These are phyloP conservation scores for Heterodera filipjevi DNA, from an alignment of 2,888 invertebrate genomes.

Conservation along the genomic window DNA sequence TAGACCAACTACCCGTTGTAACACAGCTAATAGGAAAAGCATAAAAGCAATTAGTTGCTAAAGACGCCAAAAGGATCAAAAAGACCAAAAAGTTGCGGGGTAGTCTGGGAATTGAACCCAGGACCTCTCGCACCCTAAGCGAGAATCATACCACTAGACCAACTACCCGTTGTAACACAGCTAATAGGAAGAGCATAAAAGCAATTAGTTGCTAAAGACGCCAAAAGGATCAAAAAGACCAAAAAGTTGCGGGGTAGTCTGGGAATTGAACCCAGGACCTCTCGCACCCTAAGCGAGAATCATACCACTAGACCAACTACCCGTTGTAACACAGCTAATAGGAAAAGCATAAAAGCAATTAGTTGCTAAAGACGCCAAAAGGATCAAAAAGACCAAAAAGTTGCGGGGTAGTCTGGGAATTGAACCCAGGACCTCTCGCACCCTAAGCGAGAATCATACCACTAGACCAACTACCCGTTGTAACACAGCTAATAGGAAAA, in stretches of 20 bases:
- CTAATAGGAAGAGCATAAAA: no score
- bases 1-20: constrained; percentile 58
- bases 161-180: no score
- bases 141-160: constrained; percentile 66
- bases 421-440: constrained; percentile 65
- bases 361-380: no score
- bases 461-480: constrained; percentile 36
- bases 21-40: no score
- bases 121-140: constrained; percentile 66
- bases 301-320: constrained; percentile 64
- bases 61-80: no score
- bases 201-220: no score
- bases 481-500: no score
- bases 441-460: constrained; percentile 66
- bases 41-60: no score
- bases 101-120: constrained; percentile 44
- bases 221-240: no score
- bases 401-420: constrained; percentile 16
- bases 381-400: no score
- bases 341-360: no score
- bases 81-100: constrained; percentile 1
- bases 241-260: constrained; percentile 17
- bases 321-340: no score
- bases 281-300: constrained; percentile 66
- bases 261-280: constrained; percentile 59